Percentiles rank a stretch among this genome's conserved stretches.
Evolutionary conservation across 2,888 invertebrate species (phyloP).

Genomic region (Epistrophe grossulariae): DNA sequence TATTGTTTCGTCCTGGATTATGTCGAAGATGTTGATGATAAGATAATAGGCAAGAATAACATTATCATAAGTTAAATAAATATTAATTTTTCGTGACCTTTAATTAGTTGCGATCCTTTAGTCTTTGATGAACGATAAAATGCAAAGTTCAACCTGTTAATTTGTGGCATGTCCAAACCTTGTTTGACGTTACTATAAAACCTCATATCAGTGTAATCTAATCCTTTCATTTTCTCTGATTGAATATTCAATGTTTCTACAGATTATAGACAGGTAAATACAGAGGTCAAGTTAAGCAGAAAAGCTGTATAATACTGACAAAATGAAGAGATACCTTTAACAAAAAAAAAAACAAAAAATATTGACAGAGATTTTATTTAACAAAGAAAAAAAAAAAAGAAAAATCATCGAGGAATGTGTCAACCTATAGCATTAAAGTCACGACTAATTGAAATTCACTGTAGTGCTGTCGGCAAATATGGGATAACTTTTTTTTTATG

Average conservation of each 20-base stretch:
- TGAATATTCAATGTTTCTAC: slow-evolving; percentile 27
- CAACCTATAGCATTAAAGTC: slow-evolving; percentile 4
- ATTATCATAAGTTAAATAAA: no score
- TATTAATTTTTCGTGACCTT: no score
- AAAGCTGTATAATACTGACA: slow-evolving; percentile 1
- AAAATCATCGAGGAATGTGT: slow-evolving; percentile 24
- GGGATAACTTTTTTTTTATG: neutral
- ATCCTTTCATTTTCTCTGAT: slow-evolving; percentile 6
- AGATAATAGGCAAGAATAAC: no score
- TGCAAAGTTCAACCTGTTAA: no score
- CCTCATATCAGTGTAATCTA: neutral
- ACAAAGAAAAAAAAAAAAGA: slow-evolving; percentile 7
- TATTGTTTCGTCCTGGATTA: neutral
- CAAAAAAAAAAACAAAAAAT: neutral
- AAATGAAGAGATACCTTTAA: neutral
- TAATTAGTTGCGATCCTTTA: no score
- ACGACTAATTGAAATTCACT: slow-evolving; percentile 42
- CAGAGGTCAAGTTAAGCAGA: neutral
- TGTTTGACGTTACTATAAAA: no score
- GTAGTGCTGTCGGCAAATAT: slow-evolving; percentile 17
- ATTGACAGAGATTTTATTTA: slow-evolving; percentile 45
- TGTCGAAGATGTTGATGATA: neutral
- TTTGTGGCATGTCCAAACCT: no score
- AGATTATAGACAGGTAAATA: neutral
- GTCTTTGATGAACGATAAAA: no score